phyloP scores from a whole-genome alignment of 1,140 invertebrate species.

The Orius laevigatus region DNA sequence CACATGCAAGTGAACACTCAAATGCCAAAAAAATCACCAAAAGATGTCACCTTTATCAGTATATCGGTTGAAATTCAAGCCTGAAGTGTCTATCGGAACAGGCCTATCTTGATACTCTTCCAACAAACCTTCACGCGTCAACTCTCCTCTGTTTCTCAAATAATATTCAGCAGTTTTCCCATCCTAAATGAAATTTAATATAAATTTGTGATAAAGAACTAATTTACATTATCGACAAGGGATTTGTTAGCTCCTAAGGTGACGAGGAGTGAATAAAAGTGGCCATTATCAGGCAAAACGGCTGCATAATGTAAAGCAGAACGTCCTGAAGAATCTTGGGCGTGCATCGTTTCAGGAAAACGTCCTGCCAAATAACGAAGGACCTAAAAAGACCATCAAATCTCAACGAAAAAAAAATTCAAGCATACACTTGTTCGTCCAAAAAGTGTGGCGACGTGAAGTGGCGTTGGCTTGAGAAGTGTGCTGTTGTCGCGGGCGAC shows the following conservation, averaged over 20 bases:
- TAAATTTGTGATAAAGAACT: too few species aligned
- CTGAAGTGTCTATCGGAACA: neutral
- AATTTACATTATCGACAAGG: constrained; percentile 64
- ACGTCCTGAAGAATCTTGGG: constrained; percentile 59
- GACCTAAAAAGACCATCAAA: constrained; percentile 12
- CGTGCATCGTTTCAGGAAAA: constrained; percentile 67
- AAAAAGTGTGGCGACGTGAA: constrained; percentile 82
- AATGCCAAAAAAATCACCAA: neutral
- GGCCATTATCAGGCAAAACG: constrained; percentile 66
- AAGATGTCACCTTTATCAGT: constrained; percentile 12
- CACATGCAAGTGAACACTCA: neutral
- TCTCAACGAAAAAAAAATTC: neutral
- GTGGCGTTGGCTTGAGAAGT: constrained; percentile 71
- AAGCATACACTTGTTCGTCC: constrained; percentile 45
- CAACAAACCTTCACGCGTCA: constrained; percentile 49
- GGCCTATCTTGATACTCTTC: constrained; percentile 30
- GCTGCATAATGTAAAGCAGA: constrained; percentile 86
- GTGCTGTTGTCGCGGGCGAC: constrained; percentile 63
- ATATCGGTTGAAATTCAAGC: constrained; percentile 11
- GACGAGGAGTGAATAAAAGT: constrained; percentile 71
- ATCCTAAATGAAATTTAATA: constrained; percentile 33
- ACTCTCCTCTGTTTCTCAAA: constrained; percentile 40
- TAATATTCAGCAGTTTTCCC: constrained; percentile 60
- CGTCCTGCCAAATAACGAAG: constrained; percentile 31
- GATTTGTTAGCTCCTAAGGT: constrained; percentile 72